A percentile compares a stretch with the other conserved stretches of the same genome.
These are phyloP conservation scores for Syritta pipiens DNA, from an alignment of 2,888 invertebrate genomes.

Conservation along the genomic window DNA sequence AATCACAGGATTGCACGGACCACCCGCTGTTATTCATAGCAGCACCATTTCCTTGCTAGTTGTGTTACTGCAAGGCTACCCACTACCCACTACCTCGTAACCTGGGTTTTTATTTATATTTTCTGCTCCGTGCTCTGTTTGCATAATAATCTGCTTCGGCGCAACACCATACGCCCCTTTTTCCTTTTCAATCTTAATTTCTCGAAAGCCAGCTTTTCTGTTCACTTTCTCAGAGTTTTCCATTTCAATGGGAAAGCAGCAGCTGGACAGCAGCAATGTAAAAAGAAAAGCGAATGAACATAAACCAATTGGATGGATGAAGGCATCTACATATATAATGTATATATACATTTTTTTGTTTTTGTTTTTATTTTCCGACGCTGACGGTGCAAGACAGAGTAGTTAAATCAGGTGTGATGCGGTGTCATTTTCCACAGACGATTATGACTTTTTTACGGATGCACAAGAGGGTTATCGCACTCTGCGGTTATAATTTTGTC, in stretches of 20 bases:
- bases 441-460: conserved; percentile 37
- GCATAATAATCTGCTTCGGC: conserved; percentile 47
- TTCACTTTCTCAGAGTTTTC: conserved; percentile 67
- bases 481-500: conserved; percentile 32
- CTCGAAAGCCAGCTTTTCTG: conserved; percentile 45
- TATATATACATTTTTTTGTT: no score
- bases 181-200: conserved; percentile 50
- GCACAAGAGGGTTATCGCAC: conserved; percentile 55
- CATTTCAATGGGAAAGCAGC: conserved; percentile 60
- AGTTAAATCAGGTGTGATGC: conserved; percentile 62
- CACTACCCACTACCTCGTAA: conserved; percentile 16
- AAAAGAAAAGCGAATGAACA: conserved; percentile 29
- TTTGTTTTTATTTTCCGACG: not conserved
- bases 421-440: conserved; percentile 60
- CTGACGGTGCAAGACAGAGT: conserved; percentile 9
- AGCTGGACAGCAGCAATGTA: conserved; percentile 20
- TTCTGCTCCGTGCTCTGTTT: conserved; percentile 48
- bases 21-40: conserved; percentile 16
- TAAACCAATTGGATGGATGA: conserved; percentile 28
- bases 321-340: no score
- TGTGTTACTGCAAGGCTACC: conserved; percentile 12
- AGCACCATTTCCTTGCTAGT: conserved; percentile 21
- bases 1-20: no score
- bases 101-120: conserved; percentile 36
- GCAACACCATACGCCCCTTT: conserved; percentile 25